phyloP scores from a whole-genome alignment of 2,113 vertebrate genomes.

The Erythrocercus mccallii region DNA sequence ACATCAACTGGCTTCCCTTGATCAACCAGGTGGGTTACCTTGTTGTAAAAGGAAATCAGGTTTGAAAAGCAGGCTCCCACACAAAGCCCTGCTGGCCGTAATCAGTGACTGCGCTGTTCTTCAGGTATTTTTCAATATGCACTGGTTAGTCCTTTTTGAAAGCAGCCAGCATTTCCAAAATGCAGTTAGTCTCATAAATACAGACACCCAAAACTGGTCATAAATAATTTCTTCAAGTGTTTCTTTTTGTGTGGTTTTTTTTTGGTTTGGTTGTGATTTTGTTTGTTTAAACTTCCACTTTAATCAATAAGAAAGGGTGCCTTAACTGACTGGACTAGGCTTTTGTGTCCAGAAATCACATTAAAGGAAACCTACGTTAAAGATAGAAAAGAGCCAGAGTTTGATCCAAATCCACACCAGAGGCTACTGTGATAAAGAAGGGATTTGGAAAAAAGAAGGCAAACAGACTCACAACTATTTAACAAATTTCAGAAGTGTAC shows the following conservation, averaged over 20 bases:
- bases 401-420: background rate
- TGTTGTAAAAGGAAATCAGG: background rate
- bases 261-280: too few species aligned
- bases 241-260: background rate
- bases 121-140: background rate
- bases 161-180: background rate
- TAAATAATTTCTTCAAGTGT: background rate
- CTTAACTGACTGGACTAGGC: background rate
- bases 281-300: background rate
- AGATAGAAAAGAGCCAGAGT: background rate
- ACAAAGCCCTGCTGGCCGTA: background rate
- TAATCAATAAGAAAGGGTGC: background rate
- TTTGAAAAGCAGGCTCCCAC: background rate
- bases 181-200: background rate
- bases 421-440: background rate
- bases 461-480: background rate
- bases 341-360: background rate
- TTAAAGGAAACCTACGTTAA: background rate
- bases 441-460: background rate
- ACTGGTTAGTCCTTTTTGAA: background rate
- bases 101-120: rapidly evolving
- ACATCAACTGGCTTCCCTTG: background rate
- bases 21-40: background rate
- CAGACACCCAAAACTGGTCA: background rate
- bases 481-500: background rate